Conservation (phyloP, 23 tunicate species). For the Botrylloides violaceus region DNA sequence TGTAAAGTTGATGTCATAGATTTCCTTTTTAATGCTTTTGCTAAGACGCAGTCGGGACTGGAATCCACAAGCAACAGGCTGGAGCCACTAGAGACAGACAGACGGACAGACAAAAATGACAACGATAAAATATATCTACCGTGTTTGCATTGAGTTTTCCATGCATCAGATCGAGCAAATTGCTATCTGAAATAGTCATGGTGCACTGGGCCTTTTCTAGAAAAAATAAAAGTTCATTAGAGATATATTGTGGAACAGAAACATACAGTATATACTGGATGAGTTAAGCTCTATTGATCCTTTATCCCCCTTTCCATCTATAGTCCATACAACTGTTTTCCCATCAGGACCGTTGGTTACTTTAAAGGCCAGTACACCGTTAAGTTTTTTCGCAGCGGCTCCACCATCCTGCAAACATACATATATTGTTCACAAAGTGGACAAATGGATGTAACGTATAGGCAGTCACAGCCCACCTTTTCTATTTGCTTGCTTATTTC, state of each 20-base stretch:
- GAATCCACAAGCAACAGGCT: too few species aligned
- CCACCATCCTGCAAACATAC: constrained; percentile 42
- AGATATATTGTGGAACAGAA: too few species aligned
- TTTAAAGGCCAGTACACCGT: constrained; percentile 62
- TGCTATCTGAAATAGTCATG: constrained; percentile 59
- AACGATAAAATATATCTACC: too few species aligned
- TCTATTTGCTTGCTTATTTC: constrained; percentile 28
- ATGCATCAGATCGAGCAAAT: constrained; percentile 68
- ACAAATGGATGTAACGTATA: too few species aligned
- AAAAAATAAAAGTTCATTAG: too few species aligned
- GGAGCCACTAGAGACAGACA: too few species aligned
- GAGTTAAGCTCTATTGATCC: constrained; percentile 77
- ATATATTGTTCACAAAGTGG: too few species aligned
- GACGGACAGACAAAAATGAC: too few species aligned
- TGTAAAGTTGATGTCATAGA: too few species aligned
- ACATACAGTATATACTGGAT: constrained; percentile 27
- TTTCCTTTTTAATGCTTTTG: too few species aligned
- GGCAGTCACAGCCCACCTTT: too few species aligned
- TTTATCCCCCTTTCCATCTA: constrained; percentile 63
- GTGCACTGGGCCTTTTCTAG: constrained; percentile 80
- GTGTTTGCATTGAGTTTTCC: constrained; percentile 84
- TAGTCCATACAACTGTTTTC: constrained; percentile 53
- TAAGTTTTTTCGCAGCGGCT: constrained; percentile 65
- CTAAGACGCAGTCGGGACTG: too few species aligned
- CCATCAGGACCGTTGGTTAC: constrained; percentile 60